A percentile compares a stretch with the other conserved stretches of the same genome.
Evolutionary conservation across 2,888 invertebrate species (phyloP).

Genomic region (Osedax fenrisi): DNA sequence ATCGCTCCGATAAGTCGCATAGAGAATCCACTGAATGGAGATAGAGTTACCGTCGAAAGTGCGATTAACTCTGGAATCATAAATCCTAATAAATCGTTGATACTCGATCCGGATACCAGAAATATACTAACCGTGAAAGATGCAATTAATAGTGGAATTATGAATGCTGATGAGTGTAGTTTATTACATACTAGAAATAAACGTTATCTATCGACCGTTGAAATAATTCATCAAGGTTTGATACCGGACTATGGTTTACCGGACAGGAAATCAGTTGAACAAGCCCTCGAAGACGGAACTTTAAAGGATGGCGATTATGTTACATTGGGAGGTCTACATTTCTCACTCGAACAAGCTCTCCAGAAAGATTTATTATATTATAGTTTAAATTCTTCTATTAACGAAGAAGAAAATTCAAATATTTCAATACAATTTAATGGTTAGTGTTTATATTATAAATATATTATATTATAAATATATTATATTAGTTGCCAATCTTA

Average conservation of each 20-base stretch:
- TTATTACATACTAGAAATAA: slow-evolving; percentile 57
- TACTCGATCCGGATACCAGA: slow-evolving; percentile 59
- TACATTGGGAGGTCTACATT: too few relatives aligned
- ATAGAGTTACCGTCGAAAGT: slow-evolving; percentile 66
- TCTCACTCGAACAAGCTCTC: too few relatives aligned
- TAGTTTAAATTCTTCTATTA: too few relatives aligned
- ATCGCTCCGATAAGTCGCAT: slow-evolving; percentile 36
- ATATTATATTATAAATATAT: too few relatives aligned
- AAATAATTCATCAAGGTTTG: slow-evolving; percentile 57
- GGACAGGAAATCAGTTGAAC: slow-evolving; percentile 61
- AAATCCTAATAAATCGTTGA: slow-evolving; percentile 36
- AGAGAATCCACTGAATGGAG: slow-evolving; percentile 33
- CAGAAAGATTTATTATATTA: too few relatives aligned
- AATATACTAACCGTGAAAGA: slow-evolving; percentile 68
- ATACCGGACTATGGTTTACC: slow-evolving; percentile 51
- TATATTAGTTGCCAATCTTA: too few relatives aligned
- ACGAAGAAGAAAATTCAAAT: too few relatives aligned
- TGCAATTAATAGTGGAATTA: slow-evolving; percentile 77
- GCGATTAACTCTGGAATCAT: slow-evolving; percentile 53
- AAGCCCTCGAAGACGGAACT: slow-evolving; percentile 65
- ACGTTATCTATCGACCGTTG: slow-evolving; percentile 63
- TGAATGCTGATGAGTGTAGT: slow-evolving; percentile 71
- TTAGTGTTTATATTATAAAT: too few relatives aligned
- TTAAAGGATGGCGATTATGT: neutral
- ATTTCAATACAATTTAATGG: too few relatives aligned